Evolutionary conservation across 2,113 vertebrate genomes (phyloP), one percentile per base, ranked within the genome.

Genomic region (Progne subis): DNA sequence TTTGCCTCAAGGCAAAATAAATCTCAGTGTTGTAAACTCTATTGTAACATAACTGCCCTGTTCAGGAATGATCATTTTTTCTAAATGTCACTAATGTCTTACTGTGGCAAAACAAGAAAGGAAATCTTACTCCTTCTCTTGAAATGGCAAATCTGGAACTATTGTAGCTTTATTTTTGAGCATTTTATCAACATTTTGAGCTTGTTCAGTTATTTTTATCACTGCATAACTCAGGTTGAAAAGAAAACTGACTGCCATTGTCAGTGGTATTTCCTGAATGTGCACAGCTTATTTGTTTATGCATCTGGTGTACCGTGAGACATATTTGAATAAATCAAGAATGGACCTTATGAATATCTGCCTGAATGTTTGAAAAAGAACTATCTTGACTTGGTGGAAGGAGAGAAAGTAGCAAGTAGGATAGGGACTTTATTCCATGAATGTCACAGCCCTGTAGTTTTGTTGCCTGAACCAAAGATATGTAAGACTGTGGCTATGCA

Each of bases 1-100:
- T 98, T 97, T 2, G 93, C 97, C 98, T 95, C 41, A 32, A 97
- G 98, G 96, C 97, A 98, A 97, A 98, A 98, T 98, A 98, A 98
- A 98, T 98, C 97, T 97, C 97, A 92, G 29, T 90, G 92, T 97
- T 97, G 95, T 97, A 97, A 98, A 97, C 97, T 96, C n/a, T 95
- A 94, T 97, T 94, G 95, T 96, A 98, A 97, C 96, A 96, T 95
- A 98, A 96, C 95, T 97, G 96, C 95, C 94, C 97, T 97, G 65
- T 86, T 96, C 94, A 96, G 93, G 95, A 98, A 96, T 94, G 96
- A 98, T 96, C 72, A 87, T 97, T 98, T 98, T 95, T 94, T 55
- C 63, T 90, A 96, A 97, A 98, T 98, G 96, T 97, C 96, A 98
- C 87, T 96, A 91, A 95, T 95, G 91, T 95, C 86, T 96, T 95